Evolutionary conservation across 2,888 invertebrate genomes (phyloP).

Genomic region (Acanthopleura granulata): DNA sequence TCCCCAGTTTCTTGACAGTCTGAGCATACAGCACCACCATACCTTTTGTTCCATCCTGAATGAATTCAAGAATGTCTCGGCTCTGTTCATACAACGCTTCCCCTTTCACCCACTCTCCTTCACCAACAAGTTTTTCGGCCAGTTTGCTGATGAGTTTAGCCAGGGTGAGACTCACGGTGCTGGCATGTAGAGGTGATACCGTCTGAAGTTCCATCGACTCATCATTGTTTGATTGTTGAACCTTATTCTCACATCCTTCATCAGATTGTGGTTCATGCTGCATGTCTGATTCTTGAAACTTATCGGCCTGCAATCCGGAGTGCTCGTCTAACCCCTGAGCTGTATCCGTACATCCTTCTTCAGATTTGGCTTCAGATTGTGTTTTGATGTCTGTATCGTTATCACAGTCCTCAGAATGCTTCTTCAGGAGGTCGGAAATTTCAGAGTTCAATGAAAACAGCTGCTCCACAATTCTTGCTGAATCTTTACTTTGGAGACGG

Average conservation of each 20-base stretch:
- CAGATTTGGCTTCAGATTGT: background rate
- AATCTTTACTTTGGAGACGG: constrained; percentile 50
- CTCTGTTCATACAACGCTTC: constrained; percentile 58
- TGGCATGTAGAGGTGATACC: constrained; percentile 54
- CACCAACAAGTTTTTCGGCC: constrained; percentile 50
- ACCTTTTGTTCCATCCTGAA: constrained; percentile 57
- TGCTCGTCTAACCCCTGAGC: constrained; percentile 45
- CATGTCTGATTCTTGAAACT: constrained; percentile 53
- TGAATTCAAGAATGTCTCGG: constrained; percentile 56
- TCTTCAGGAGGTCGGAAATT: constrained; percentile 21
- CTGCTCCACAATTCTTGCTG: constrained; percentile 40
- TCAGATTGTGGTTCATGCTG: too few species aligned
- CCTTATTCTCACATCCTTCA: constrained; percentile 12
- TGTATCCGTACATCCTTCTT: background rate
- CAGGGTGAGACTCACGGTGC: constrained; percentile 52
- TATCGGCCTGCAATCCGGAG: constrained; percentile 51
- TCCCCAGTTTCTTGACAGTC: constrained; percentile 59
- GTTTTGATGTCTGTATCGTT: too few species aligned
- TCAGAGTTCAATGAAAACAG: background rate
- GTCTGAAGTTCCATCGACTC: constrained; percentile 21
- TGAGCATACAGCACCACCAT: constrained; percentile 58
- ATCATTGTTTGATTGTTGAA: background rate
- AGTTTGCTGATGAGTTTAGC: constrained; percentile 53
- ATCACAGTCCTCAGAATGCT: constrained; percentile 24
- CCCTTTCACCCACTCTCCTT: constrained; percentile 53